These are phyloP conservation scores for Frieseomelitta varia DNA, from an alignment of 1,140 invertebrate species.

Conservation along the genomic window DNA sequence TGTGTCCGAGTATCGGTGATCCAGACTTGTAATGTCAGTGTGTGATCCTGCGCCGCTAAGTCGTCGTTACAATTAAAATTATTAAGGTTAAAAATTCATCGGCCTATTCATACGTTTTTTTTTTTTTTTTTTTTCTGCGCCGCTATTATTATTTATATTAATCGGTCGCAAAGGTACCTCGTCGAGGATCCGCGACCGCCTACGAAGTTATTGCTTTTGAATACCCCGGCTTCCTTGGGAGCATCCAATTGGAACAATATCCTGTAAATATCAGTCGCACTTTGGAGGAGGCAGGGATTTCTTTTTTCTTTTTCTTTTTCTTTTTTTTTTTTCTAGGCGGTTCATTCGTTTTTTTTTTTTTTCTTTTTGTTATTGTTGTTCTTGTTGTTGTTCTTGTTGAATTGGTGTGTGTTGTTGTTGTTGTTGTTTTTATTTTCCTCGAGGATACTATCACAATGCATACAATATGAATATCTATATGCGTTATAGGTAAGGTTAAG, in stretches of 20 bases:
- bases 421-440: neutral
- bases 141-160: slow-evolving; percentile 55
- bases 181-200: slow-evolving; percentile 60
- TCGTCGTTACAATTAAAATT: slow-evolving; percentile 48
- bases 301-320: slow-evolving; percentile 10
- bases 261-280: slow-evolving; percentile 81
- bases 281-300: slow-evolving; percentile 48
- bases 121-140: slow-evolving; percentile 17
- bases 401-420: neutral
- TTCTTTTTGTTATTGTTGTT: neutral
- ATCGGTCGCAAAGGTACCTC: slow-evolving; percentile 52
- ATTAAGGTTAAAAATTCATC: slow-evolving; percentile 57
- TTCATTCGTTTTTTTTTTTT: neutral
- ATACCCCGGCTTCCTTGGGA: slow-evolving; percentile 81
- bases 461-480: slow-evolving; percentile 69
- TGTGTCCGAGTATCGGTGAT: neutral
- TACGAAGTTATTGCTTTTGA: slow-evolving; percentile 81
- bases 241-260: slow-evolving; percentile 81
- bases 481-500: slow-evolving; percentile 67
- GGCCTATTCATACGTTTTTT: slow-evolving; percentile 31
- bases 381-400: neutral
- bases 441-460: slow-evolving; percentile 73
- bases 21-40: slow-evolving; percentile 15
- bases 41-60: slow-evolving; percentile 43
- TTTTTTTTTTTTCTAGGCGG: slow-evolving; percentile 24